A percentile compares a stretch with the other conserved stretches of the same genome.
Evolutionary conservation across 2,113 vertebrate genomes (phyloP).

Genomic region (Sisor rabdophorus): DNA sequence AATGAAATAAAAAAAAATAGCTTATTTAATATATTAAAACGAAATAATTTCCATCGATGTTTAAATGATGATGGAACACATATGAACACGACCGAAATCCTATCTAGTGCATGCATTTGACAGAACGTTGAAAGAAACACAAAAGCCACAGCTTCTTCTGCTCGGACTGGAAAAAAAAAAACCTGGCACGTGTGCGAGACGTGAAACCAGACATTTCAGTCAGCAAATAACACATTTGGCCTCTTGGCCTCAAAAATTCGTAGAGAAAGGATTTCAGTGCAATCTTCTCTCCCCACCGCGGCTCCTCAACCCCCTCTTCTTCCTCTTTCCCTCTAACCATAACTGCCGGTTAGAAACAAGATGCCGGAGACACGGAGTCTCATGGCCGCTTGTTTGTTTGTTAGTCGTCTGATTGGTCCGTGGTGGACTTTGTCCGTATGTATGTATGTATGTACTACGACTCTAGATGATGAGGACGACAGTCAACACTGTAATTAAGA

Average conservation of each 20-base stretch:
- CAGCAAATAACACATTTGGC: constrained; percentile 38
- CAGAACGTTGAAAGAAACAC: background rate
- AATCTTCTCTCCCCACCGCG: constrained; percentile 9
- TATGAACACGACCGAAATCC: background rate
- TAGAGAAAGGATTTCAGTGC: constrained; percentile 2
- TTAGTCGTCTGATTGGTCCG: constrained; percentile 33
- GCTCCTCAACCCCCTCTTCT: constrained; percentile 26
- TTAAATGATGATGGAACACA: too few relatives aligned
- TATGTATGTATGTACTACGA: constrained; percentile 44
- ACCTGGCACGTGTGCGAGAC: constrained; percentile 23
- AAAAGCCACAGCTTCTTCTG: background rate
- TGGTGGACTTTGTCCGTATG: constrained; percentile 37
- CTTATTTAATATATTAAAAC: too few relatives aligned
- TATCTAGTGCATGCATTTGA: background rate
- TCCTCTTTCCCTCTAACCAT: constrained; percentile 13
- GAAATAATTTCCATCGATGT: too few relatives aligned
- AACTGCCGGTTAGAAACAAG: constrained; percentile 21
- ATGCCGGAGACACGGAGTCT: constrained; percentile 23
- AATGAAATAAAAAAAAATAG: too few relatives aligned
- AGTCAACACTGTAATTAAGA: constrained; percentile 68
- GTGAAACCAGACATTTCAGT: constrained; percentile 28
- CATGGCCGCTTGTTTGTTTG: constrained; percentile 31
- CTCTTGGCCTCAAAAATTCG: constrained; percentile 25
- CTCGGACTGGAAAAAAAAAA: constrained; percentile 2
- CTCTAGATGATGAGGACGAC: constrained; percentile 2